Evolutionary conservation across 2,113 vertebrate species (phyloP), one percentile per base, ranked within the genome.

Genomic region (Corythaeola cristata): DNA sequence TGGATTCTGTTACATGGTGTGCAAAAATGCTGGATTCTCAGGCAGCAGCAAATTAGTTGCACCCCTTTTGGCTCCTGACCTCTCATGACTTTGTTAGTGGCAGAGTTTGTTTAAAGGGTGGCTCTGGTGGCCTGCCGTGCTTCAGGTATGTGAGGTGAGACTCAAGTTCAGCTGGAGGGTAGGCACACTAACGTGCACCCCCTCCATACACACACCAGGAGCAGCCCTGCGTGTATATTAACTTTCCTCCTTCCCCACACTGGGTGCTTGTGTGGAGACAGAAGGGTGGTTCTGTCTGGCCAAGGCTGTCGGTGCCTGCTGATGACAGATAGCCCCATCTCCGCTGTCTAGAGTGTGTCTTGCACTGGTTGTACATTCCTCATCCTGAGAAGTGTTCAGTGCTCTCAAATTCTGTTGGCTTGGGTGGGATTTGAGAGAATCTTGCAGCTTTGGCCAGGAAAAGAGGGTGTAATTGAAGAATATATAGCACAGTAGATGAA

Each of bases 291-390:
- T 53, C 52, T 58, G 14, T 35, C 30, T 68, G 35, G 21, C 45
- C 23, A 4, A 9, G 69, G 33, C 69, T 35, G 2, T n/a, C 2
- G 1, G 3, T 62, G 56, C 37, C 85, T 69, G 68, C 78, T 75
- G 30, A 6, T 58, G 55, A 20, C n/a, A 19, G 24, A 6, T 39
- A 13, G 11, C 19, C 11, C 20, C 20, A 2, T 50, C 19, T 28
- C 75, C 22, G 4, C 44, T 27, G 2, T 18, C 41, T 24, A 15
- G 15, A 6, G 0, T 0, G 1, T 44, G 26, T 28, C 30, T 45
- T 41, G 10, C 19, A 2, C 30, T 30, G 37, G 4, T 39, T 63
- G 28, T 32, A 12, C 13, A 0, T 66, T 86, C 41, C 77, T 44
- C 50, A 12, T 27, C 47, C 52, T 73, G 62, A 30, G 64, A 47